A percentile compares a stretch with the other conserved stretches of the same genome.
These are phyloP conservation scores for Tachypleus tridentatus DNA, from an alignment of 1,140 invertebrate species.

Conservation along the genomic window DNA sequence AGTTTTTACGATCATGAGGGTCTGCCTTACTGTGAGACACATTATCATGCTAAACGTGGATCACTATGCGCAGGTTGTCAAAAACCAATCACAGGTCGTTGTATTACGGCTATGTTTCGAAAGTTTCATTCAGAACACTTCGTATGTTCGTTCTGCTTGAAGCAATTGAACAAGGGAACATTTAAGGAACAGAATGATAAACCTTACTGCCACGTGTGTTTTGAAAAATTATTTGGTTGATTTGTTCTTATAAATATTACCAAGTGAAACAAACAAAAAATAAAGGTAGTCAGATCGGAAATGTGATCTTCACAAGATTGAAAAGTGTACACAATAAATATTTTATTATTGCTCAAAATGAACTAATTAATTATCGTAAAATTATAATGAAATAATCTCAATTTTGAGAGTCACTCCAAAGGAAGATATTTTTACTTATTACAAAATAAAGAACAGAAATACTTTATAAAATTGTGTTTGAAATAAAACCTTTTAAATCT, in stretches of 20 bases:
- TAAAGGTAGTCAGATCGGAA: too few relatives aligned
- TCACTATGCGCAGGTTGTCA: slow-evolving; percentile 95
- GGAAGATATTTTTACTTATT: too few relatives aligned
- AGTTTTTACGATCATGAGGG: slow-evolving; percentile 95
- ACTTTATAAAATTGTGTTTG: too few relatives aligned
- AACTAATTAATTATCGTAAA: too few relatives aligned
- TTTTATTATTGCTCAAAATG: too few relatives aligned
- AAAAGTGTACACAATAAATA: too few relatives aligned
- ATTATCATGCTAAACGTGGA: slow-evolving; percentile 92
- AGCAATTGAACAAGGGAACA: slow-evolving; percentile 93
- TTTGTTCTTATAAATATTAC: not conserved
- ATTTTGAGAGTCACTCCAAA: too few relatives aligned
- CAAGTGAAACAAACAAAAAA: too few relatives aligned
- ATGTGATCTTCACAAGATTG: too few relatives aligned
- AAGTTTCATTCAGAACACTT: slow-evolving; percentile 99
- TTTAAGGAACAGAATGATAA: slow-evolving; percentile 98
- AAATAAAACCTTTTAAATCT: too few relatives aligned
- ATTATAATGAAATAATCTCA: too few relatives aligned
- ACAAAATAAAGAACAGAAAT: too few relatives aligned
- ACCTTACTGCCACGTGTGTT: slow-evolving; percentile 95
- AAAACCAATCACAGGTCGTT: slow-evolving; percentile 91
- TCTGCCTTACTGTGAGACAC: slow-evolving; percentile 92
- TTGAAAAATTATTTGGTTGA: slow-evolving; percentile 89
- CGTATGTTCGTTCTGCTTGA: slow-evolving; percentile 93
- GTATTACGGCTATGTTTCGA: slow-evolving; percentile 96